Base-by-base conservation (phyloP, 2,888 invertebrate genomes). In the Amaurobius ferox region DNA sequence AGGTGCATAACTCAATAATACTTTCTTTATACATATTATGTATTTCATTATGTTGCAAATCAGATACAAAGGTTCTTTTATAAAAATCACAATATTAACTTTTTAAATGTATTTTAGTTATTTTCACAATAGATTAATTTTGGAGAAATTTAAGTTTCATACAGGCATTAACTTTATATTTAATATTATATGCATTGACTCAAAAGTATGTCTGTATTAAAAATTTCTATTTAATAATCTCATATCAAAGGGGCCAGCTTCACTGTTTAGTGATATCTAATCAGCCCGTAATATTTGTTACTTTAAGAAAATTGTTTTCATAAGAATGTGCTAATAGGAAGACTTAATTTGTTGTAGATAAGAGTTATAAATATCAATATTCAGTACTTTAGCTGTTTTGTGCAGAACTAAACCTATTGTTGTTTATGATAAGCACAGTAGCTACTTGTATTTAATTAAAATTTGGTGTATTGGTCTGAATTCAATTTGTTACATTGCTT, bases 371-470 rank as follows among this genome's bases (percentile, higher is more conserved):
- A 35, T 35, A 35, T 55, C n/a, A n/a, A 11, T 23, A 55, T 16
- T 55, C 55, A 55, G 11, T 55, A 55, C 55, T 55, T 55, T 23
- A 55, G 55, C 55, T 23, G 23, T 55, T 55, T 55, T 55, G 23
- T 55, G 23, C 19, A 23, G 23, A 55, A 55, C 5, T 23, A 55
- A 55, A 23, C 23, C 23, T 23, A 55, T 66, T 23, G 35, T 66
- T 66, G 66, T 66, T 19, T 66, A 16, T 9, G 19, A 66, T 66
- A 35, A 66, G 66, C 66, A 66, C 66, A 32, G 66, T 66, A 66
- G 32, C 30, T 32, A n/a, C 29, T 66, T 35, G 11, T 32, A 32
- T 35, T 30, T 19, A 66, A 66, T 66, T 19, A 66, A 66, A 66
- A 66, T 19, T 30, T 35, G 13, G 55, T 55, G 55, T 55, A 55